Evolutionary conservation across 1,140 invertebrate genomes (phyloP), one percentile per base, ranked within the genome.

Genomic region (Meloidogyne hapla): DNA sequence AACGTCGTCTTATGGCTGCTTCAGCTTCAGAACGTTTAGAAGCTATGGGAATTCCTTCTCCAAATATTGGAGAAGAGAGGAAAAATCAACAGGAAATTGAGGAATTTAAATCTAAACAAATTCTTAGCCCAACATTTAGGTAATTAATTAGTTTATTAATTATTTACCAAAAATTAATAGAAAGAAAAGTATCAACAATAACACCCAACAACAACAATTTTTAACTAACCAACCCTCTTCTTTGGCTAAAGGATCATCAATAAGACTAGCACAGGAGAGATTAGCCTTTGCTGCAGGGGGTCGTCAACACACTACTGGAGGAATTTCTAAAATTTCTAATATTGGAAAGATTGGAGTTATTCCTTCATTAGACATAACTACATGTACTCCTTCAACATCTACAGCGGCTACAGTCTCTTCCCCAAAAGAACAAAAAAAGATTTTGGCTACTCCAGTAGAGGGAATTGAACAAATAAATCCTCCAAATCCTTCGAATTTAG

Each of bases 11-110:
- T 8, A 72, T 72, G 70, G 38, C 70, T 12, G 70, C 63, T 21
- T 72, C 70, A 21, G 70, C 70, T 40, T 72, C 70, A 15, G 70
- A 72, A 61, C 70, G 48, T 62, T 63, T 72, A n/a, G 70, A 72
- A 28, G 45, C 48, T 1, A 68, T 75, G 64, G 69, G 73, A 23
- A 48, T 73, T 42, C 13, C 33, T 15, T 62, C 71, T 13, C 40
- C 56, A 67, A 63, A 26, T 48, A 70, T 21, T 26, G 23, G 25
- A 13, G 71, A 73, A 42, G 33, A 15, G 13, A 18, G 63, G 1
- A 42, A 42, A 75, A 68, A 12, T 56, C 9, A 15, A 75, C 33
- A 25, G 8, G 69, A 75, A 40, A 21, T 12, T 6, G 18, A 28
- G 3, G 15, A 28, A n/a, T 4, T 15, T 6, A 42, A 8, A 1